Percentiles rank a stretch among this genome's conserved stretches.
Evolutionary conservation across 2,113 vertebrate species (phyloP).

Genomic region (Dryoscopus gambensis): DNA sequence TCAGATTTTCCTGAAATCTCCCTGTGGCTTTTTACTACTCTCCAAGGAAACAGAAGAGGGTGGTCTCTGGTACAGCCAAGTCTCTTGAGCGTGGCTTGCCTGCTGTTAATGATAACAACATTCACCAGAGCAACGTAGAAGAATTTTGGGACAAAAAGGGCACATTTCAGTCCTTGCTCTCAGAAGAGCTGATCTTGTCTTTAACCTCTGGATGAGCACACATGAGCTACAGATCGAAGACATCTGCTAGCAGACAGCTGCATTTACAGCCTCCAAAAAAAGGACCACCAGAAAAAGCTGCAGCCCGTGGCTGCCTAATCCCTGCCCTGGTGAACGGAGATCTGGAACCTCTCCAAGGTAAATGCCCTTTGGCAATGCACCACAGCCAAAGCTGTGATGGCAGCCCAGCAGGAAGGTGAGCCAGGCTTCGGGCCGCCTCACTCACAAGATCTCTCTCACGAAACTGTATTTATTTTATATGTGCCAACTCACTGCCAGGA

Average conservation of each 20-base stretch:
- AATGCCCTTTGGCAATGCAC: background rate
- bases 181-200: background rate
- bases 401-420: background rate
- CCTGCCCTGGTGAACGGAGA: background rate
- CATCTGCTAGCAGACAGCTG: background rate
- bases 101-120: background rate
- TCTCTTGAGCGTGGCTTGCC: background rate
- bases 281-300: background rate
- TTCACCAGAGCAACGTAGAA: background rate
- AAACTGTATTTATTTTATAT: background rate
- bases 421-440: background rate
- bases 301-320: background rate
- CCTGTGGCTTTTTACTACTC: background rate
- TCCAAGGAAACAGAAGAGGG: background rate
- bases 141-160: slow-evolving; percentile 5
- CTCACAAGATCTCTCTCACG: background rate
- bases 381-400: accelerated
- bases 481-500: background rate
- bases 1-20: background rate
- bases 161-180: background rate
- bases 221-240: background rate
- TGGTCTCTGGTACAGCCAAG: background rate
- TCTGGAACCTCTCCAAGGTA: background rate
- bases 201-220: background rate
- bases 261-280: background rate